A percentile compares a stretch with the other conserved stretches of the same genome.
phyloP scores from a whole-genome alignment of 2,888 invertebrate species.

The Leptinotarsa peninsularis region DNA sequence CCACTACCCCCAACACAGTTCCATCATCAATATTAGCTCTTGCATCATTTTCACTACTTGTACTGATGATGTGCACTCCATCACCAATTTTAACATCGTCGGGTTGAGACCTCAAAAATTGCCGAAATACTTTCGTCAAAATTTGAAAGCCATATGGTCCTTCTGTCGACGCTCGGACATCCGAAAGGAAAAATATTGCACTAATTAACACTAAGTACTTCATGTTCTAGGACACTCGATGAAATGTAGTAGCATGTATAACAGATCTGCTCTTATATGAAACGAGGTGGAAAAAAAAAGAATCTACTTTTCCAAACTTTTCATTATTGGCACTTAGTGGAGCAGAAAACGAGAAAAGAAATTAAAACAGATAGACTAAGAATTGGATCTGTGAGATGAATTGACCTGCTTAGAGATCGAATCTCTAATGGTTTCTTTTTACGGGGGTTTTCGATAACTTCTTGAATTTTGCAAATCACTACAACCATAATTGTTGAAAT shows the following conservation, averaged over 20 bases:
- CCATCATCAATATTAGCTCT: conserved; percentile 69
- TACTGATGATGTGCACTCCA: conserved; percentile 74
- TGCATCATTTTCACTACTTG: conserved; percentile 67
- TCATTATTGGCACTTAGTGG: conserved; percentile 63
- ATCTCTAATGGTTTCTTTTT: conserved; percentile 33
- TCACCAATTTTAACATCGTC: conserved; percentile 73
- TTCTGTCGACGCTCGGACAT: conserved; percentile 44
- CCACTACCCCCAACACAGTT: conserved; percentile 71
- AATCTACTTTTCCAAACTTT: conserved; percentile 50
- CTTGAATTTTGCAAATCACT: neutral
- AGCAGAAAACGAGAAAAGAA: conserved; percentile 62
- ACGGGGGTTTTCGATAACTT: conserved; percentile 15
- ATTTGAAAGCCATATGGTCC: conserved; percentile 59
- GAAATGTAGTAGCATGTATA: conserved; percentile 49
- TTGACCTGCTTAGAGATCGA: conserved; percentile 55
- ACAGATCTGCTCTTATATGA: conserved; percentile 50
- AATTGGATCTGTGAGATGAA: conserved; percentile 51
- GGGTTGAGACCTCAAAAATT: conserved; percentile 67
- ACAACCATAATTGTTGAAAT: neutral
- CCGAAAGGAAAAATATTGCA: conserved; percentile 47
- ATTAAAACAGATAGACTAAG: conserved; percentile 57
- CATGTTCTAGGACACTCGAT: conserved; percentile 54
- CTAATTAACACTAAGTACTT: conserved; percentile 57
- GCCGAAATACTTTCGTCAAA: conserved; percentile 66
- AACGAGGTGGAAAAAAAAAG: conserved; percentile 49